Conservation (phyloP, 53 echinoderm and acorn worm genomes). For the Crossaster papposus region DNA sequence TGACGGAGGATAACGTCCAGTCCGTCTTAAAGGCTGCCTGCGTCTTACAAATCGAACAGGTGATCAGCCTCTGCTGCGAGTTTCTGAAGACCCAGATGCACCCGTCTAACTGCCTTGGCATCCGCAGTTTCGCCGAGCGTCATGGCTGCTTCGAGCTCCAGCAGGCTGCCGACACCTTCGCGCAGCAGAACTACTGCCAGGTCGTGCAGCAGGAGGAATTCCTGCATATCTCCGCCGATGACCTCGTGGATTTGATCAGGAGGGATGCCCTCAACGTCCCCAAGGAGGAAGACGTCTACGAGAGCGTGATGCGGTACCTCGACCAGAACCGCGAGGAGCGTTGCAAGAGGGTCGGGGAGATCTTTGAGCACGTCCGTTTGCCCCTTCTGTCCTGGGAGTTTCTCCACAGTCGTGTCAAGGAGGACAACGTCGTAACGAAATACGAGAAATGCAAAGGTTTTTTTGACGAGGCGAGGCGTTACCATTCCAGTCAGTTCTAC, state of each 20-base stretch:
- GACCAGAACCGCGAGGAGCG: slow-evolving; percentile 65
- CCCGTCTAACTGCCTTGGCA: slow-evolving; percentile 91
- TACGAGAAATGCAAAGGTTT: slow-evolving; percentile 75
- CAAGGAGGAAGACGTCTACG: slow-evolving; percentile 91
- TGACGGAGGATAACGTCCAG: slow-evolving; percentile 89
- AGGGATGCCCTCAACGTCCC: slow-evolving; percentile 86
- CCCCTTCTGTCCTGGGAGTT: slow-evolving; percentile 97
- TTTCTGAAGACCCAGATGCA: slow-evolving; percentile 90
- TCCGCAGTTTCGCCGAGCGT: slow-evolving; percentile 80
- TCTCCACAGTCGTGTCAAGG: slow-evolving; percentile 81
- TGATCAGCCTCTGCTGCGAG: slow-evolving; percentile 72
- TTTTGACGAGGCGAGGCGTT: slow-evolving; percentile 92
- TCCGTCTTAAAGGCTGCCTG: slow-evolving; percentile 80
- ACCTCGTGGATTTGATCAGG: slow-evolving; percentile 77
- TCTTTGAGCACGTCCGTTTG: slow-evolving; percentile 93
- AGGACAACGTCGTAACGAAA: slow-evolving; percentile 70
- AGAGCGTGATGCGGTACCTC: slow-evolving; percentile 79
- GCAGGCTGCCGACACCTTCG: slow-evolving; percentile 75
- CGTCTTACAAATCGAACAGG: slow-evolving; percentile 86
- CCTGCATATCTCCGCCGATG: slow-evolving; percentile 71
- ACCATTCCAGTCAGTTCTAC: slow-evolving; percentile 92
- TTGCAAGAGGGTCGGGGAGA: slow-evolving; percentile 58
- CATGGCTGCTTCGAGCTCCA: slow-evolving; percentile 90
- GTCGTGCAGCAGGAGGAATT: slow-evolving; percentile 88
- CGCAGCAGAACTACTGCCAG: slow-evolving; percentile 76